Evolutionary conservation across 1,140 invertebrate species (phyloP).

Genomic region (Drosophila ambigua): DNA sequence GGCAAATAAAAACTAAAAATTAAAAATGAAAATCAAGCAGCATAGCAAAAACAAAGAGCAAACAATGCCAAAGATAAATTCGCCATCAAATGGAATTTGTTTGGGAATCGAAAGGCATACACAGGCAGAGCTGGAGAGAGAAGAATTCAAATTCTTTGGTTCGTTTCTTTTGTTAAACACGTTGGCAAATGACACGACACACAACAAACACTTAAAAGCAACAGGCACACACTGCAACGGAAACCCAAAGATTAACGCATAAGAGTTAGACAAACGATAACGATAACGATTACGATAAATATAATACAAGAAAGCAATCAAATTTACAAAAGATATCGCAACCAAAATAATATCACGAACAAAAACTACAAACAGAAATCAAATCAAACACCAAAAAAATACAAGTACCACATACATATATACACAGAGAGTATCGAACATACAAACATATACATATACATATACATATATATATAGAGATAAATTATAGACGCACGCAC

Average conservation of each 20-base stretch:
- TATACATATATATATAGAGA: constrained; percentile 44
- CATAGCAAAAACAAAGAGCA: not conserved
- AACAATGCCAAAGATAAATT: constrained; percentile 19
- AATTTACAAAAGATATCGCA: constrained; percentile 69
- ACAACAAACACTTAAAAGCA: constrained; percentile 10
- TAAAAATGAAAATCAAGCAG: constrained; percentile 4
- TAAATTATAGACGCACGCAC: constrained; percentile 67
- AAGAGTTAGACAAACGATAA: constrained; percentile 41
- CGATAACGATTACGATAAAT: constrained; percentile 30
- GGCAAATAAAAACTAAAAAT: constrained; percentile 50
- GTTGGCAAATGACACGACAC: not conserved
- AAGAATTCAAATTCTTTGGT: constrained; percentile 21
- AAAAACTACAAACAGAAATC: constrained; percentile 28
- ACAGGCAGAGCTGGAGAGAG: constrained; percentile 12
- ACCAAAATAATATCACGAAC: constrained; percentile 31
- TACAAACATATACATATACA: constrained; percentile 40
- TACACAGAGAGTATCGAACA: constrained; percentile 21
- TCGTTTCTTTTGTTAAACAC: constrained; percentile 29
- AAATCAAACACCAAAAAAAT: not conserved
- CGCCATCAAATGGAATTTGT: constrained; percentile 27
- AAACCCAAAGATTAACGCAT: constrained; percentile 35
- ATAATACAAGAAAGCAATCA: constrained; percentile 75
- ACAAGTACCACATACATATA: not conserved
- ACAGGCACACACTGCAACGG: constrained; percentile 41
- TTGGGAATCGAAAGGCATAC: constrained; percentile 1